phyloP scores from a whole-genome alignment of 2,888 invertebrate genomes.

The Epistrophella euchroma region DNA sequence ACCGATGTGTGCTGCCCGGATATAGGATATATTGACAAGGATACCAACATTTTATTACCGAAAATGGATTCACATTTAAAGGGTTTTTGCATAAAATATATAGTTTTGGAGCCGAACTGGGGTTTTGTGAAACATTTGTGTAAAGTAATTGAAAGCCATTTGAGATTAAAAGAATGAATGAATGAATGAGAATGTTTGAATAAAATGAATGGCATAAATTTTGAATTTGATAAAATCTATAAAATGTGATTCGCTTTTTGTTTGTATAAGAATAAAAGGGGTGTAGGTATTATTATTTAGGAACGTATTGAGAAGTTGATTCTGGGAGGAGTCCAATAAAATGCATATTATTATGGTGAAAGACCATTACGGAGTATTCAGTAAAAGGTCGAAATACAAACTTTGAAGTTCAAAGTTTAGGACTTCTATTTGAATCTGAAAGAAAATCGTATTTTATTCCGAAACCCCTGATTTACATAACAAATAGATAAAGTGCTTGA shows the following conservation, averaged over 20 bases:
- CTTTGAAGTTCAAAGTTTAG: too few species aligned
- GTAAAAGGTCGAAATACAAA: not conserved
- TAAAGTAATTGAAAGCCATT: conserved; percentile 72
- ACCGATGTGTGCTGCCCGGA: conserved; percentile 56
- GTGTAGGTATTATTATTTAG: not conserved
- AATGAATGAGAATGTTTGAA: conserved; percentile 24
- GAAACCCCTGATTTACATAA: too few species aligned
- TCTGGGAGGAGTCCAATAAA: not conserved
- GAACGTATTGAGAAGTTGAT: not conserved
- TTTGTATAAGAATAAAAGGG: not conserved
- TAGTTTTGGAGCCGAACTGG: conserved; percentile 35
- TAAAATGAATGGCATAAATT: conserved; percentile 44
- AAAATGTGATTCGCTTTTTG: not conserved
- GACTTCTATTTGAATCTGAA: too few species aligned
- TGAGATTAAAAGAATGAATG: conserved; percentile 47
- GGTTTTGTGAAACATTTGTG: conserved; percentile 48
- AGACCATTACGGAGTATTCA: not conserved
- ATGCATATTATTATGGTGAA: not conserved
- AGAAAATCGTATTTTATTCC: too few species aligned
- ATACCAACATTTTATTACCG: conserved; percentile 64
- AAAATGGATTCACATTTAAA: conserved; percentile 59
- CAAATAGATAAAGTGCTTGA: too few species aligned
- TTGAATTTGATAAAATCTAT: conserved; percentile 25
- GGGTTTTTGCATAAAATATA: conserved; percentile 57
- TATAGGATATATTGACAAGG: conserved; percentile 48